phyloP scores from a whole-genome alignment of 1,140 invertebrate species.

The Procambarus clarkii region DNA sequence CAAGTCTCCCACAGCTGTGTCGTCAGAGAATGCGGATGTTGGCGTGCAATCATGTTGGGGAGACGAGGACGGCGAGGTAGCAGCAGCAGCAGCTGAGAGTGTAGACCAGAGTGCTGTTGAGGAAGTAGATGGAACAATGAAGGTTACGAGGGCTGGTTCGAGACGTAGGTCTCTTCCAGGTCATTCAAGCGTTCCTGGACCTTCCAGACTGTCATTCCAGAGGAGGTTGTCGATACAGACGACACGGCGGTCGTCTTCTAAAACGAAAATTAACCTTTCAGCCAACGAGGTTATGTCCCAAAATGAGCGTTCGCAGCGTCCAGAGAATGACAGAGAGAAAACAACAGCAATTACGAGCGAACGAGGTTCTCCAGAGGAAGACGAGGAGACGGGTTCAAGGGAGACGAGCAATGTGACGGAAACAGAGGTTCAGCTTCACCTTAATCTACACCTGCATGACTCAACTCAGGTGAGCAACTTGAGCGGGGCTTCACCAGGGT shows the following conservation, averaged over 20 bases:
- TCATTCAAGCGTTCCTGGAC: neutral
- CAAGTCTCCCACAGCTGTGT: neutral
- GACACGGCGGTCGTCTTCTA: neutral
- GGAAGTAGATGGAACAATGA: neutral
- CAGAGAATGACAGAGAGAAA: neutral
- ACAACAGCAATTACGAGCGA: neutral
- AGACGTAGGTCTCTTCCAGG: neutral
- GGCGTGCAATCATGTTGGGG: neutral
- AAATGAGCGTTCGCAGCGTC: neutral
- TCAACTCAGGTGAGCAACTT: neutral
- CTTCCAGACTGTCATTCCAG: constrained; percentile 18
- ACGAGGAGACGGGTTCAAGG: neutral
- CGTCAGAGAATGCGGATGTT: neutral
- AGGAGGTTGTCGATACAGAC: constrained; percentile 54
- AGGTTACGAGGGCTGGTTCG: neutral
- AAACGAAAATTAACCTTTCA: neutral
- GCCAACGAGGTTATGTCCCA: neutral
- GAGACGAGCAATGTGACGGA: neutral
- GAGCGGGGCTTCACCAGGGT: neutral
- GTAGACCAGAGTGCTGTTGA: neutral
- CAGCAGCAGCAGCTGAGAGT: neutral
- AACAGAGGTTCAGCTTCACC: neutral
- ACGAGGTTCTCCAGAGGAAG: neutral
- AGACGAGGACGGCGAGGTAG: neutral
- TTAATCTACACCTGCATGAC: neutral